Conservation (phyloP, 2,888 invertebrate species). For the Apotomis betuletana region DNA sequence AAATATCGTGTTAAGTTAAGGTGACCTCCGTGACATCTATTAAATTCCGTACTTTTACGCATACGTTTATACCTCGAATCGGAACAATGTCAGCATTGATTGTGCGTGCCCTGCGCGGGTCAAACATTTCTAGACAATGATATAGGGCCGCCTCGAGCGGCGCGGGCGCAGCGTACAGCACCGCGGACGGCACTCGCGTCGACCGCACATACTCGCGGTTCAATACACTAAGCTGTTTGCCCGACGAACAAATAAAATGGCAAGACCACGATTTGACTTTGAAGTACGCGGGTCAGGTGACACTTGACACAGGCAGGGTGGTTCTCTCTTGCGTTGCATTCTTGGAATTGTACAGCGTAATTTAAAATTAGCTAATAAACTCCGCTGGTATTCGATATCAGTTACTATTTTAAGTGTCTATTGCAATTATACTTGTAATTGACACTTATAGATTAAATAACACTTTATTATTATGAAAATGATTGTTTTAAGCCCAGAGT, state of each 20-base stretch:
- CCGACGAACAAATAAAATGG: constrained; percentile 59
- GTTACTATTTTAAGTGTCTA: not conserved
- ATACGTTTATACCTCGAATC: constrained; percentile 19
- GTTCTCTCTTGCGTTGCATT: constrained; percentile 50
- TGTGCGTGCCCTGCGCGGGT: constrained; percentile 49
- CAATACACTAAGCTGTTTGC: constrained; percentile 57
- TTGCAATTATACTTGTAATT: not conserved
- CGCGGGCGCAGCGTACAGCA: constrained; percentile 35
- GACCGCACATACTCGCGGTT: constrained; percentile 47
- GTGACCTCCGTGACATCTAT: constrained; percentile 33
- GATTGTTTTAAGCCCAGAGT: not conserved
- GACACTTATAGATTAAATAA: not conserved
- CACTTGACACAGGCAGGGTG: constrained; percentile 52
- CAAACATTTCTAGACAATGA: constrained; percentile 55
- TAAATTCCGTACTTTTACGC: constrained; percentile 39
- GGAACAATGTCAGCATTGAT: constrained; percentile 46
- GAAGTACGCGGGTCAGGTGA: constrained; percentile 62
- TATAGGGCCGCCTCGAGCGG: constrained; percentile 44
- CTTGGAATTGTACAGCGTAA: constrained; percentile 39
- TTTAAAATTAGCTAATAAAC: constrained; percentile 5
- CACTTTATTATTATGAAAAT: not conserved
- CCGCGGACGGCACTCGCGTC: constrained; percentile 37
- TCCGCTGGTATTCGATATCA: not conserved
- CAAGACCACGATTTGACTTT: constrained; percentile 60
- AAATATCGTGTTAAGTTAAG: constrained; percentile 11